Evolutionary conservation across 2,797 vertebrate species (phyloP), one percentile per base, ranked within the genome.

Genomic region (Cyprinella venusta): DNA sequence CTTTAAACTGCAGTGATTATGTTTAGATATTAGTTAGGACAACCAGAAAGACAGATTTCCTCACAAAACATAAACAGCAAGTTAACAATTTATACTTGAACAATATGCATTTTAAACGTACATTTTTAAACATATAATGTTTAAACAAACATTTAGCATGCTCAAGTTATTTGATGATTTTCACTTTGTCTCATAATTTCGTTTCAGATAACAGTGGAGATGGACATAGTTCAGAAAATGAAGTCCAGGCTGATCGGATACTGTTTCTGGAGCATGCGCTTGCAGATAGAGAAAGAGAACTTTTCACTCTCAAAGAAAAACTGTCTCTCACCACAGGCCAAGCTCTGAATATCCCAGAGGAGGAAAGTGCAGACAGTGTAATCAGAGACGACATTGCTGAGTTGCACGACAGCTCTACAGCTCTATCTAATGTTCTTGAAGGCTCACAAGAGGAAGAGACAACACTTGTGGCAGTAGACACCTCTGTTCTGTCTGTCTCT

Each of bases 401-500:
- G n/a, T 59, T 81, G 6, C 45, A 52, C 15, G 88, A 91, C 65
- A 79, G 52, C 36, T 80, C 90, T 75, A 63, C 63, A 63, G 81
- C 40, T 3, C 86, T 86, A 30, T 84, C 89, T 21, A 90, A 89
- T 15, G 86, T 87, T 13, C 79, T 91, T 72, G 93, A 92, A 45
- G 90, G 91, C 1, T 72, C 90, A 30, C 87, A 84, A 78, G 94
- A 94, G 38, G 94, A 94, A 48, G 94, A 95, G n/a, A 92, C 89
- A 64, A 93, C 94, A 18, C 85, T 94, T 81, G 91, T 94, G 8
- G 93, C 92, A 3, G 92, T 90, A 48, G 93, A 95, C 74, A 89
- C 91, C 12, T 93, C 93, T 0, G 84, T 92, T n/a, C 61, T 94
- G 33, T 94, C 91, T 6, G 79, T 90, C 7, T 90, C 92, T 77